These are phyloP conservation scores for Monochamus alternatus DNA, from an alignment of 2,888 invertebrate species.

Conservation along the genomic window DNA sequence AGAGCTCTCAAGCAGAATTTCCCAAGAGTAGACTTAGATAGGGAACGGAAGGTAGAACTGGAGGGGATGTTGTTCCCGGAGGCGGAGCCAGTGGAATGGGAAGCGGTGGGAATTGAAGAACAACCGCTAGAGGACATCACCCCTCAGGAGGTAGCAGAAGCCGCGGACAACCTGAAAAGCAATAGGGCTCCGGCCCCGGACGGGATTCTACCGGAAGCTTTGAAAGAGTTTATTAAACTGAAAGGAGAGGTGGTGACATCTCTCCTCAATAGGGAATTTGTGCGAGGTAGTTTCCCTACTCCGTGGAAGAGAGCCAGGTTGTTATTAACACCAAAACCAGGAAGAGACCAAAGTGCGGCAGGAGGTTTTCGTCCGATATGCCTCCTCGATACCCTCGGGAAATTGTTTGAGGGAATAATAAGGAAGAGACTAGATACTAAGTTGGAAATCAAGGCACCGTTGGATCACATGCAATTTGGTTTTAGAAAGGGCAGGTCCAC, in stretches of 20 bases:
- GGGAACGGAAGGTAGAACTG: background rate
- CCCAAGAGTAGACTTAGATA: background rate
- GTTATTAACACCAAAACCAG: background rate
- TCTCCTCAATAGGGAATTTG: background rate
- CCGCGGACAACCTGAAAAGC: background rate
- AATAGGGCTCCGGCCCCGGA: background rate
- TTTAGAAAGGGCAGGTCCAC: background rate
- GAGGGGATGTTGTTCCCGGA: background rate
- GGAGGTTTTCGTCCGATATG: background rate
- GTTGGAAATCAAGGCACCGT: background rate
- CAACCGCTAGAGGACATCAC: background rate
- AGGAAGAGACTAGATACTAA: background rate
- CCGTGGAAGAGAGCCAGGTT: background rate
- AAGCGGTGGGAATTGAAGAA: background rate
- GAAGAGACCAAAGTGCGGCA: background rate
- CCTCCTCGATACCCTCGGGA: background rate
- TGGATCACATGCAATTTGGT: background rate
- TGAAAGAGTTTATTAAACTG: background rate
- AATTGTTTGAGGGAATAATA: background rate
- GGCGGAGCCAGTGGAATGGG: background rate
- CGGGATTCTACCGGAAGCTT: background rate
- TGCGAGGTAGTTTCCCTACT: background rate
- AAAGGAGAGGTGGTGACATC: background rate
- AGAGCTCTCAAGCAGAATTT: background rate
- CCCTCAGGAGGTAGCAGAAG: background rate